Evolutionary conservation across 2,888 invertebrate genomes (phyloP).

Genomic region (Andricus quercusramuli): DNA sequence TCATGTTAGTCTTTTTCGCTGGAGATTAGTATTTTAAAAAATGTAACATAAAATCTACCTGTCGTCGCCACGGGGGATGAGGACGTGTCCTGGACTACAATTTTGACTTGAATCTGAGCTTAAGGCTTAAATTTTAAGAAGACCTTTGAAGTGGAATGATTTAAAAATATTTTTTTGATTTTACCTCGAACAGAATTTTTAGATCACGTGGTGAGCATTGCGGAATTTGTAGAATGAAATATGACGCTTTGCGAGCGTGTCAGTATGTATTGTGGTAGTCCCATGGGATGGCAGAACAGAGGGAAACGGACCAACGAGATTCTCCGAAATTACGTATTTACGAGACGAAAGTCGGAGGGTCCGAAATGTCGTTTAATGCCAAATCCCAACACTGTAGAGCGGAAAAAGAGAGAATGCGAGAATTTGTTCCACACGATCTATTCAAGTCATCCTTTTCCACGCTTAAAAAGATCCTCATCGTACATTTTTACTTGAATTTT

Average conservation of each 20-base stretch:
- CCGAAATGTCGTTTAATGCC: slow-evolving; percentile 68
- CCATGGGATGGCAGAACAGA: slow-evolving; percentile 48
- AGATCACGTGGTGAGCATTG: slow-evolving; percentile 52
- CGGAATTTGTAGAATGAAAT: slow-evolving; percentile 53
- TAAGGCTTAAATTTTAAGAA: no score
- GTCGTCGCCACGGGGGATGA: no score
- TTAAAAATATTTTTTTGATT: neutral
- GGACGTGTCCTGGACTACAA: no score
- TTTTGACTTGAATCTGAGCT: no score
- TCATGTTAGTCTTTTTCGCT: no score
- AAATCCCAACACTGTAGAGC: slow-evolving; percentile 53
- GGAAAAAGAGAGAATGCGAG: slow-evolving; percentile 8
- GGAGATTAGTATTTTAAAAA: no score
- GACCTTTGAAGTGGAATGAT: no score
- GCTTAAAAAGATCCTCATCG: slow-evolving; percentile 12
- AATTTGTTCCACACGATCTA: slow-evolving; percentile 55
- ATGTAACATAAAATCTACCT: no score
- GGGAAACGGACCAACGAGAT: slow-evolving; percentile 59
- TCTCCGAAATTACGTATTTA: slow-evolving; percentile 71
- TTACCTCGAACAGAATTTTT: slow-evolving; percentile 4
- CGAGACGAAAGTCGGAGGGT: slow-evolving; percentile 67
- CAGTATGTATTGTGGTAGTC: slow-evolving; percentile 50
- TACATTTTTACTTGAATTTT: slow-evolving; percentile 48
- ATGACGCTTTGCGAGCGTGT: slow-evolving; percentile 48
- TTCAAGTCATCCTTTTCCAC: slow-evolving; percentile 28